Conservation (phyloP, 2,888 invertebrate species). For the Oligia latruncula region DNA sequence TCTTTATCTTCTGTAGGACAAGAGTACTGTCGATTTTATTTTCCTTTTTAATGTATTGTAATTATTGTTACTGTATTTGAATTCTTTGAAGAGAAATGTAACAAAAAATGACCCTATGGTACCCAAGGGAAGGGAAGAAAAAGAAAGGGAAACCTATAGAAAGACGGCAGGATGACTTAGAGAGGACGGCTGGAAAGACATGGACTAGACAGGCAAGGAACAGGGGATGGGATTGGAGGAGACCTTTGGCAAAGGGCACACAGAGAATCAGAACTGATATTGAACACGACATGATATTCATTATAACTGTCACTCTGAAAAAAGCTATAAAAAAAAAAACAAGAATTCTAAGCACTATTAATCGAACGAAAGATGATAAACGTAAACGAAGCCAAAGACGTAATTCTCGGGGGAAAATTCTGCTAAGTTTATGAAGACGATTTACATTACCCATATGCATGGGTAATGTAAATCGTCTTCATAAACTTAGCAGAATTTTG, state of each 20-base stretch:
- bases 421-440: neutral
- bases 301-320: too few species aligned
- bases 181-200: neutral
- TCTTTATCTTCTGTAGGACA: neutral
- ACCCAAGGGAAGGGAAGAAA: neutral
- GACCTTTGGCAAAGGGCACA: neutral
- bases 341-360: neutral
- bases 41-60: neutral
- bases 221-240: neutral
- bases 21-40: neutral
- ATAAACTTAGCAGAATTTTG: too few species aligned
- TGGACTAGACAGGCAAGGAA: neutral
- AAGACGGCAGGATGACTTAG: neutral
- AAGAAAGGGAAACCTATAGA: neutral
- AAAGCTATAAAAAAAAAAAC: neutral
- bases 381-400: neutral
- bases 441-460: neutral
- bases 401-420: constrained; percentile 3
- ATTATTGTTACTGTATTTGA: neutral
- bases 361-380: neutral
- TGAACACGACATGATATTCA: neutral
- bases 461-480: too few species aligned
- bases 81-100: neutral
- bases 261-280: neutral
- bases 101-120: neutral